These are phyloP conservation scores for Corbicula japonica DNA, from an alignment of 2,888 invertebrate genomes.

Conservation along the genomic window DNA sequence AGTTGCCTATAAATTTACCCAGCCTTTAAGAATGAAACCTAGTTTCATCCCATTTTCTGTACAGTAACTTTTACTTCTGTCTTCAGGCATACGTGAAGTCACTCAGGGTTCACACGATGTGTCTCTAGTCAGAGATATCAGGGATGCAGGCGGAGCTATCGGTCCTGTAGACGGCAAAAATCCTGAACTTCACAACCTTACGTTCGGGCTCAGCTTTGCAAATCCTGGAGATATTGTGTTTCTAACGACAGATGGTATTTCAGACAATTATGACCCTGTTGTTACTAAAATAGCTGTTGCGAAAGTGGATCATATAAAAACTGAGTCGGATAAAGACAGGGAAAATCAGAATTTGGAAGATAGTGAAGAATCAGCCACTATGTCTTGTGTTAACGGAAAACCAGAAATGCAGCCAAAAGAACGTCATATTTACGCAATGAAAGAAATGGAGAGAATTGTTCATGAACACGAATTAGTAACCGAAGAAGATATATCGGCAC, in stretches of 20 bases:
- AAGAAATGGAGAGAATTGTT: constrained; percentile 87
- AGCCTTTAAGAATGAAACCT: too few species aligned
- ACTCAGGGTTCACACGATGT: constrained; percentile 94
- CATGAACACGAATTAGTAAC: constrained; percentile 86
- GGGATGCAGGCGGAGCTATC: constrained; percentile 95
- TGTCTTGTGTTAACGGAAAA: constrained; percentile 71
- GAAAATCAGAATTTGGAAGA: constrained; percentile 12
- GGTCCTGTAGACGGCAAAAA: constrained; percentile 94
- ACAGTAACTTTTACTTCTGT: too few species aligned
- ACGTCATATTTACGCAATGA: constrained; percentile 93
- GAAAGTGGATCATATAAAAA: constrained; percentile 27
- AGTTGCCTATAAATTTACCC: too few species aligned
- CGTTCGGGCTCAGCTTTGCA: constrained; percentile 93
- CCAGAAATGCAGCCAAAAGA: constrained; percentile 87
- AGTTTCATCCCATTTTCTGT: too few species aligned
- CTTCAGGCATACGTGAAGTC: constrained; percentile 91
- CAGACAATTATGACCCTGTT: constrained; percentile 96
- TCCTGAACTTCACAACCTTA: constrained; percentile 95
- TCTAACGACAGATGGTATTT: constrained; percentile 95
- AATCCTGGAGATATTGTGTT: constrained; percentile 94
- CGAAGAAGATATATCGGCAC: constrained; percentile 84
- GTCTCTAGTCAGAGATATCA: constrained; percentile 93
- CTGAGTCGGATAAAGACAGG: constrained; percentile 19
- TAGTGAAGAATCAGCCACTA: constrained; percentile 48
- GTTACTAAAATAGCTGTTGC: constrained; percentile 93